These are phyloP conservation scores for Clistopyga incitator DNA, from an alignment of 2,888 invertebrate species.

Conservation along the genomic window DNA sequence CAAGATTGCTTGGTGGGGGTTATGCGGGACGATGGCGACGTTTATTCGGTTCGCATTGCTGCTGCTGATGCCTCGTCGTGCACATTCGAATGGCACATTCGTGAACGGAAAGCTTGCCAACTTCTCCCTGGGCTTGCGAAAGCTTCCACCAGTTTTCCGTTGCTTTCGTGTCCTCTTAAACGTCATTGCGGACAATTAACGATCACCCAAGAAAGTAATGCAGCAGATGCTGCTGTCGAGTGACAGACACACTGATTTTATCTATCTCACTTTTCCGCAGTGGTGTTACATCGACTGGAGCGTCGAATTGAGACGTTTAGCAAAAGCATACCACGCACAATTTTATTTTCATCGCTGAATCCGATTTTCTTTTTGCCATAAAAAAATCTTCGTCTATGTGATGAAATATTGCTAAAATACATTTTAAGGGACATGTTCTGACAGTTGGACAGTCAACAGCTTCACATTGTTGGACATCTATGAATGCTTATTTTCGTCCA, in stretches of 20 bases:
- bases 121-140: constrained; percentile 22
- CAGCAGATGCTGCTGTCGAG: neutral
- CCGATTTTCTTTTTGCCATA: too few species aligned
- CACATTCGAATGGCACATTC: constrained; percentile 45
- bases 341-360: too few species aligned
- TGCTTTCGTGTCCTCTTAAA: constrained; percentile 31
- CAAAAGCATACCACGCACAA: neutral
- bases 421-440: too few species aligned
- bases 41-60: constrained; percentile 41
- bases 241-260: constrained; percentile 2
- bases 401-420: too few species aligned
- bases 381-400: too few species aligned
- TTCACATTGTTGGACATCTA: too few species aligned
- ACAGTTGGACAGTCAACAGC: too few species aligned
- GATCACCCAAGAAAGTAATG: constrained; percentile 38
- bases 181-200: constrained; percentile 53
- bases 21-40: constrained; percentile 36
- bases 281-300: neutral
- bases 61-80: constrained; percentile 45
- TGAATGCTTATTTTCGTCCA: too few species aligned
- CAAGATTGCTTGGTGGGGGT: constrained; percentile 9
- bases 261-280: neutral
- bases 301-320: constrained; percentile 11
- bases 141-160: constrained; percentile 21
- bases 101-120: constrained; percentile 54